Evolutionary conservation across 2,888 invertebrate species (phyloP).

Genomic region (Calameuta pallipes): DNA sequence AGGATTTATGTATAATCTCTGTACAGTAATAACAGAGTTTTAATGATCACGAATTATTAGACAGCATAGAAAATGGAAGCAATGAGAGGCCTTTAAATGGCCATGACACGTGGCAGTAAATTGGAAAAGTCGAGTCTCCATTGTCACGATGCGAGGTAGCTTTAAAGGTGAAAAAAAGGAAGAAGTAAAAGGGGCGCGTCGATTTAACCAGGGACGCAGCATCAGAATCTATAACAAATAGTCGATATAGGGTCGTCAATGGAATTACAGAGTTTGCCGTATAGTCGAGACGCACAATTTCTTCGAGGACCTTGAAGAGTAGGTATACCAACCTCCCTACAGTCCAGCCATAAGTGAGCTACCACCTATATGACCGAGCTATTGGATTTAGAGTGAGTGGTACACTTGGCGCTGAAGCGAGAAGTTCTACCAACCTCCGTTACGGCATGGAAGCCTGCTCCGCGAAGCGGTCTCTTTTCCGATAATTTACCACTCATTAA

Average conservation of each 20-base stretch:
- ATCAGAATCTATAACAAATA: slow-evolving; percentile 17
- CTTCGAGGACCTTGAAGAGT: not conserved
- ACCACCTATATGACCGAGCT: not conserved
- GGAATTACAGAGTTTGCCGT: too few relatives aligned
- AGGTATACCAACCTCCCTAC: not conserved
- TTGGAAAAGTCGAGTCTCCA: too few relatives aligned
- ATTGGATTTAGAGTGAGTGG: slow-evolving; percentile 4
- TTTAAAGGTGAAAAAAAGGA: not conserved
- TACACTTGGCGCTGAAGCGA: slow-evolving; percentile 17
- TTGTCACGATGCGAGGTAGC: too few relatives aligned
- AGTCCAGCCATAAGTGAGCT: not conserved
- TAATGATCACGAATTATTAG: too few relatives aligned
- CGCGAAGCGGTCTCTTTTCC: slow-evolving; percentile 54
- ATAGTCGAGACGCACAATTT: not conserved
- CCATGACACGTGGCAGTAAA: too few relatives aligned
- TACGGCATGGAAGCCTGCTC: slow-evolving; percentile 51
- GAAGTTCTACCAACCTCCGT: slow-evolving; percentile 48
- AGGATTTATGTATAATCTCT: too few relatives aligned
- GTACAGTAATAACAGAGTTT: too few relatives aligned
- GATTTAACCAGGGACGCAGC: slow-evolving; percentile 37
- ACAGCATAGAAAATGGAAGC: too few relatives aligned
- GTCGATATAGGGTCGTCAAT: not conserved
- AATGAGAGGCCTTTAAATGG: too few relatives aligned
- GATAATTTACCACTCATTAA: slow-evolving; percentile 61
- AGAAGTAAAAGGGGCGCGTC: slow-evolving; percentile 15